Evolutionary conservation across 1,140 invertebrate genomes (phyloP).

Genomic region (Bombyx mori): DNA sequence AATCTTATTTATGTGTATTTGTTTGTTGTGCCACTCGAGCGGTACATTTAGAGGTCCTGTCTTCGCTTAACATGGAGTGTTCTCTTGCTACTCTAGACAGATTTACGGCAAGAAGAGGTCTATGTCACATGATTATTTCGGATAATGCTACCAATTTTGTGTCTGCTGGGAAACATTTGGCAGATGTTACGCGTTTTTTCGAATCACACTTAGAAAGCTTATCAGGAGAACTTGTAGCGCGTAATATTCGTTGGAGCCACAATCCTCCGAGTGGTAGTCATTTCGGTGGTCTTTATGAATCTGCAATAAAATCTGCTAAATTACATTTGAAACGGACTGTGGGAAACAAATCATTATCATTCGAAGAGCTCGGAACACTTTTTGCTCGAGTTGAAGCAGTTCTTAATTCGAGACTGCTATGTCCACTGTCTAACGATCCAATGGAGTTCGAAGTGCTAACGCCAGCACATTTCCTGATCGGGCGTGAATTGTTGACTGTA

Average conservation of each 20-base stretch:
- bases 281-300: slow-evolving; percentile 28
- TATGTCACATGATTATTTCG: slow-evolving; percentile 20
- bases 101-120: slow-evolving; percentile 35
- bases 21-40: slow-evolving; percentile 23
- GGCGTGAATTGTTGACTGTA: too few relatives aligned
- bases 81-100: slow-evolving; percentile 44
- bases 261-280: slow-evolving; percentile 26
- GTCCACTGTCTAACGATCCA: too few relatives aligned
- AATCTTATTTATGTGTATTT: slow-evolving; percentile 12
- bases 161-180: slow-evolving; percentile 23
- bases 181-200: too few relatives aligned
- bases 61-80: slow-evolving; percentile 32
- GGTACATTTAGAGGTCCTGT: slow-evolving; percentile 37
- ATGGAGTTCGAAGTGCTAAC: too few relatives aligned
- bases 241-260: slow-evolving; percentile 16
- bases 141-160: slow-evolving; percentile 48
- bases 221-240: not conserved
- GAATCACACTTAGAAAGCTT: too few relatives aligned
- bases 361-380: too few relatives aligned
- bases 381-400: too few relatives aligned
- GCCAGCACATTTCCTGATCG: too few relatives aligned
- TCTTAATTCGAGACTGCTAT: too few relatives aligned
- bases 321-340: slow-evolving; percentile 20
- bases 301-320: slow-evolving; percentile 27
- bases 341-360: slow-evolving; percentile 6